A percentile compares a stretch with the other conserved stretches of the same genome.
Conservation (phyloP, 2,797 vertebrate species). For the Rallus crepitans region DNA sequence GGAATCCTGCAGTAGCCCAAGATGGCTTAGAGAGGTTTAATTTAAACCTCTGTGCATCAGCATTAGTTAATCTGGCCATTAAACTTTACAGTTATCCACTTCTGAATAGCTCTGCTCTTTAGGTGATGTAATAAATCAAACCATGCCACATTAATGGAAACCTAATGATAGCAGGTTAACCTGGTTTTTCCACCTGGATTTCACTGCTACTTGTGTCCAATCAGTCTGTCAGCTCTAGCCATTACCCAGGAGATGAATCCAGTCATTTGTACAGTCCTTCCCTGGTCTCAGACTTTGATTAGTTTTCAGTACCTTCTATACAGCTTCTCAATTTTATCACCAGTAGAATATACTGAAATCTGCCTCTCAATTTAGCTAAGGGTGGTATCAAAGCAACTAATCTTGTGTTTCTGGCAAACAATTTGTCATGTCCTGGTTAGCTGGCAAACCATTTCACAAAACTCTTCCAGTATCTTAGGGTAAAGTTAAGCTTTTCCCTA, state of each 20-base stretch:
- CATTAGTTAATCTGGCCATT: slow-evolving; percentile 56
- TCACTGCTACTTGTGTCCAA: neutral
- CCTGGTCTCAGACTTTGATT: neutral
- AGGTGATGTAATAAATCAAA: slow-evolving; percentile 58
- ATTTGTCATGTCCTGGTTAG: neutral
- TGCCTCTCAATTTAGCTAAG: neutral
- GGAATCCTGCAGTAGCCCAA: neutral
- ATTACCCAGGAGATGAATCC: slow-evolving; percentile 2
- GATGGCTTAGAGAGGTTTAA: slow-evolving; percentile 24
- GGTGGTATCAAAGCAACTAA: neutral
- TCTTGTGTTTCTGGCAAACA: neutral
- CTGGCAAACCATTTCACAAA: neutral
- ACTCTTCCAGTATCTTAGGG: neutral
- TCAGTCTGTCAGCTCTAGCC: neutral
- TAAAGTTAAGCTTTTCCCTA: neutral
- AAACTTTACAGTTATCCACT: slow-evolving; percentile 48
- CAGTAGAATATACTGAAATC: neutral
- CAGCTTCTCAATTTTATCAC: neutral
- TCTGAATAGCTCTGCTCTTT: slow-evolving; percentile 59
- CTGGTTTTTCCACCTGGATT: neutral
- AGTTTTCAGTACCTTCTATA: neutral
- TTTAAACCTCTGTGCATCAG: slow-evolving; percentile 43
- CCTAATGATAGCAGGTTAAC: slow-evolving; percentile 49
- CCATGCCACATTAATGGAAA: slow-evolving; percentile 27
- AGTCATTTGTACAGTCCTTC: neutral